phyloP scores from a whole-genome alignment of 2,797 vertebrate genomes.

The Hoplostethus atlanticus region DNA sequence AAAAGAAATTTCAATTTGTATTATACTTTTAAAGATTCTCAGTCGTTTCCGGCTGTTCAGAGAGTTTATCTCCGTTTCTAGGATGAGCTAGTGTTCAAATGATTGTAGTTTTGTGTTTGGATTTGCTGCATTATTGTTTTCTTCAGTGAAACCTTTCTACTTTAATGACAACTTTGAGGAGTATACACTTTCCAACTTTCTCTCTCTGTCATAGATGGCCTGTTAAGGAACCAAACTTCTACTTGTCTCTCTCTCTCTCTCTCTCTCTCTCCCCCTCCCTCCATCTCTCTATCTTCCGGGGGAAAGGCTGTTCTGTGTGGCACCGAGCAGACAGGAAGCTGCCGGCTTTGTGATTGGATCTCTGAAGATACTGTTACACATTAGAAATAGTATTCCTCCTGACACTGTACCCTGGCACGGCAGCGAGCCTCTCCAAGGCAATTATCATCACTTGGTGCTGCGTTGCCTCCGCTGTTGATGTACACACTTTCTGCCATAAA shows the following conservation, averaged over 20 bases:
- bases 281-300: slow-evolving; percentile 29
- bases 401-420: too few relatives aligned
- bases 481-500: too few relatives aligned
- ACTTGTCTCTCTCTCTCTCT: slow-evolving; percentile 43
- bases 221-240: slow-evolving; percentile 41
- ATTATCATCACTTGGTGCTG: too few relatives aligned
- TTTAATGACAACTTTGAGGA: slow-evolving; percentile 20
- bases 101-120: neutral
- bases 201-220: slow-evolving; percentile 1
- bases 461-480: too few relatives aligned
- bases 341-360: slow-evolving; percentile 66
- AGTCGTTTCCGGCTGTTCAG: neutral
- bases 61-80: neutral
- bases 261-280: neutral
- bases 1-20: too few relatives aligned
- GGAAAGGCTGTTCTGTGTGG: slow-evolving; percentile 68
- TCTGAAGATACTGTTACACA: slow-evolving; percentile 65
- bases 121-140: slow-evolving; percentile 19
- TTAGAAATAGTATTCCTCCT: too few relatives aligned
- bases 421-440: too few relatives aligned
- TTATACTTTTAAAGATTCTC: neutral
- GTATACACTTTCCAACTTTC: slow-evolving; percentile 1
- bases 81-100: neutral
- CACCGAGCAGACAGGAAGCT: slow-evolving; percentile 62
- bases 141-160: slow-evolving; percentile 3